Evolutionary conservation across 2,888 invertebrate genomes (phyloP), one percentile per base, ranked within the genome.

Genomic region (Zelleria hepariella): DNA sequence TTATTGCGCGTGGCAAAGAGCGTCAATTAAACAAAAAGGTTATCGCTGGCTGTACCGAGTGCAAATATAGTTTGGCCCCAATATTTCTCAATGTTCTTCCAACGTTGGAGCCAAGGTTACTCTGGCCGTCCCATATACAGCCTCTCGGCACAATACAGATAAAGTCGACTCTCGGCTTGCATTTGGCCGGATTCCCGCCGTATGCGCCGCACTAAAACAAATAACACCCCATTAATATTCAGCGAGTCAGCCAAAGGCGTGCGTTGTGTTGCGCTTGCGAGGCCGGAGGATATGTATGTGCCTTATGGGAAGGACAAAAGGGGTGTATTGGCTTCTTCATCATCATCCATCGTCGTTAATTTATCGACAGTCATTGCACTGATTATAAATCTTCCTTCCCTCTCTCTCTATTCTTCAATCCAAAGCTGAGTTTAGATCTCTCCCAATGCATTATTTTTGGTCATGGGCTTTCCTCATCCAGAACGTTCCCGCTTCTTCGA

Each of bases 151-250:
- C n/a, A n/a, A n/a, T n/a, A n/a, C n/a, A n/a, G n/a, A n/a, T n/a
- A n/a, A n/a, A 42, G 32, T 42, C 32, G 32, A 42, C 63, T 63
- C 62, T 65, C 61, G 67, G 67, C 71, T 74, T 71, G 71, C 68
- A 69, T 70, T 79, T 83, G 82, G 82, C 82, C 79, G 68, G 68
- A 70, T 72, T 77, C 74, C 77, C 78, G 75, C 71, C 71, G 70
- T 75, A 75, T 74, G 68, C 32, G 32, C 68, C 70, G 66, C 66
- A 69, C 72, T 75, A 73, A 72, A 75, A 74, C 72, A 75, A 68
- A 70, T 68, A 75, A 74, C 72, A 72, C 74, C 72, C 71, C 73
- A 78, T 80, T 82, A 80, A 75, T 78, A 82, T 82, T 80, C 80
- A 74, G 68, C 69, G 67, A 64, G 65, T 65, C 69, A 75, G 80